Conservation (phyloP, 2,888 invertebrate genomes). For the Yponomeuta sedellus region DNA sequence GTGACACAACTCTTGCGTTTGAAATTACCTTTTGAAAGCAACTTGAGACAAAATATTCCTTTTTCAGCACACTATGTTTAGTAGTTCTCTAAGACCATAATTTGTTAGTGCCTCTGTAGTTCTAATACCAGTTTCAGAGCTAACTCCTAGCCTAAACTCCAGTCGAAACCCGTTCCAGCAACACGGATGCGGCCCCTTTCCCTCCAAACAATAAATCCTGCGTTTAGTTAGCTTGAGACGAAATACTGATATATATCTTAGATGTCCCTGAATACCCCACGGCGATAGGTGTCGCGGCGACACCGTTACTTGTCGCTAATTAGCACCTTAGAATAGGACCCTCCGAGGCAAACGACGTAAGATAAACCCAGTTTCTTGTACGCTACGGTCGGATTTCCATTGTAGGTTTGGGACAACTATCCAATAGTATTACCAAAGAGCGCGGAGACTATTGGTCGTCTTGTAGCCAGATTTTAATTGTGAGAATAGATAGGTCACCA, state of each 20-base stretch:
- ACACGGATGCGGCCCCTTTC: neutral
- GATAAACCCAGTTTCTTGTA: neutral
- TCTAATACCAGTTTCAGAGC: neutral
- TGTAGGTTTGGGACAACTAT: neutral
- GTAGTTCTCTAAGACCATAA: neutral
- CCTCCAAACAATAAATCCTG: neutral
- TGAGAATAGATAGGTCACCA: neutral
- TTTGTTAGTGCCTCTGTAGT: too few relatives aligned
- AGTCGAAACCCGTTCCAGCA: neutral
- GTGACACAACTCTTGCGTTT: too few relatives aligned
- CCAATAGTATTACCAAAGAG: neutral
- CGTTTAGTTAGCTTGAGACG: neutral
- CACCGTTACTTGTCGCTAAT: slow-evolving; percentile 9
- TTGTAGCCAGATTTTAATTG: neutral
- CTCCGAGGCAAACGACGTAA: neutral
- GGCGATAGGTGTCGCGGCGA: slow-evolving; percentile 3
- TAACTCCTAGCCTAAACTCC: neutral
- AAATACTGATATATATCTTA: slow-evolving; percentile 14
- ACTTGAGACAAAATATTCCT: too few relatives aligned
- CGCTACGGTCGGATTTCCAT: neutral
- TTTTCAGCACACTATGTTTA: too few relatives aligned
- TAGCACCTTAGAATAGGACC: slow-evolving; percentile 9
- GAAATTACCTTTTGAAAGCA: too few relatives aligned
- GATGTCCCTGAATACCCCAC: slow-evolving; percentile 6
- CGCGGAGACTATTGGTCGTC: neutral